Evolutionary conservation across 2,113 vertebrate species (phyloP).

Genomic region (Macrotis lagotis): DNA sequence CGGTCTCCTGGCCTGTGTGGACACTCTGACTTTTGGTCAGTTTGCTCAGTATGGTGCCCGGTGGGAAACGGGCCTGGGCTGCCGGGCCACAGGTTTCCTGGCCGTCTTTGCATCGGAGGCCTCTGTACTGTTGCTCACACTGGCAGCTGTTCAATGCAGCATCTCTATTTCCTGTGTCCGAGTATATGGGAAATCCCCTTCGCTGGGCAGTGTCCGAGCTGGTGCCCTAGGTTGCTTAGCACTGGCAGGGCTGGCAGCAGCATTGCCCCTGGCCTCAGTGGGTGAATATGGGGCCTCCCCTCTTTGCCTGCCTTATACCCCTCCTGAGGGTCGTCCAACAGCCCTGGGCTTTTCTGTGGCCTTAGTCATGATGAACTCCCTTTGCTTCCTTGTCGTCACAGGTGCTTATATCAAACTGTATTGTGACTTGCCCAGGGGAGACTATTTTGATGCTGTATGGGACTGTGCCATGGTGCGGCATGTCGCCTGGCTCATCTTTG

Average conservation of each 20-base stretch:
- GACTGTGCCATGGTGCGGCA: conserved; percentile 96
- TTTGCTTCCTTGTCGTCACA: conserved; percentile 92
- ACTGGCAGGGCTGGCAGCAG: conserved; percentile 86
- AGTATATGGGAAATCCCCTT: conserved; percentile 87
- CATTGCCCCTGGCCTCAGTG: conserved; percentile 89
- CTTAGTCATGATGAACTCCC: conserved; percentile 90
- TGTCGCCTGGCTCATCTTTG: conserved; percentile 95
- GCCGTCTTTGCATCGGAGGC: conserved; percentile 92
- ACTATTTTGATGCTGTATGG: conserved; percentile 89
- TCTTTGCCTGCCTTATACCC: conserved; percentile 91
- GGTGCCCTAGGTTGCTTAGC: conserved; percentile 88
- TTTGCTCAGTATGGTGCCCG: conserved; percentile 90
- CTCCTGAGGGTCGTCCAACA: conserved; percentile 84
- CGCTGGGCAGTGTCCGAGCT: conserved; percentile 85
- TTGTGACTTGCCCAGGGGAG: conserved; percentile 91
- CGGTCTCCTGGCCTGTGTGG: conserved; percentile 90
- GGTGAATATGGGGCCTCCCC: conserved; percentile 94
- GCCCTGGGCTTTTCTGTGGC: conserved; percentile 86
- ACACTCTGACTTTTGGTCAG: conserved; percentile 90
- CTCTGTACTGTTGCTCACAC: conserved; percentile 90
- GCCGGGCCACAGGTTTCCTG: conserved; percentile 92
- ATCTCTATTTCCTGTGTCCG: conserved; percentile 87
- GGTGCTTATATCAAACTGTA: conserved; percentile 94
- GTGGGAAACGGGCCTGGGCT: conserved; percentile 92
- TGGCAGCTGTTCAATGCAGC: conserved; percentile 93